These are phyloP conservation scores for Ochlodes sylvanus DNA, from an alignment of 2,888 invertebrate species.

Conservation along the genomic window DNA sequence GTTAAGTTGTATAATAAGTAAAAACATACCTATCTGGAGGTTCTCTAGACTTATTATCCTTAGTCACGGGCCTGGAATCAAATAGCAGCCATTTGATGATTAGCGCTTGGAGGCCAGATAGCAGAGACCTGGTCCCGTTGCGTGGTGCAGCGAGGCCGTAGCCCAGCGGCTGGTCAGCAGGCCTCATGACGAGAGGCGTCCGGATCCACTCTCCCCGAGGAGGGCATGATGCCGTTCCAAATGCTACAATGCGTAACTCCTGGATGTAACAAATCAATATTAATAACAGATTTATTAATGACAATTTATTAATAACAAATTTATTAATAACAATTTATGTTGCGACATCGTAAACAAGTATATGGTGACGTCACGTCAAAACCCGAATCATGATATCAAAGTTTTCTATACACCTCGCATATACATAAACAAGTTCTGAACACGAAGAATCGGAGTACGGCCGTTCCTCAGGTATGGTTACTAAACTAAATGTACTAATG, in stretches of 20 bases:
- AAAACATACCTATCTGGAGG: conserved; percentile 83
- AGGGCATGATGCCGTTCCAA: conserved; percentile 88
- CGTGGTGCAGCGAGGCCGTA: conserved; percentile 88
- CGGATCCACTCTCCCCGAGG: conserved; percentile 90
- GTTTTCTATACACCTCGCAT: too few species aligned
- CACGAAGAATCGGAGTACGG: too few species aligned
- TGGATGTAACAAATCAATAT: conserved; percentile 50
- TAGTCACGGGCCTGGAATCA: conserved; percentile 74
- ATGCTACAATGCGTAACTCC: conserved; percentile 87
- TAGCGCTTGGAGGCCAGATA: conserved; percentile 89
- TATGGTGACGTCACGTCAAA: too few species aligned
- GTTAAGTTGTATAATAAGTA: background rate
- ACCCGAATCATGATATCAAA: too few species aligned
- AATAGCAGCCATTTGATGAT: conserved; percentile 89
- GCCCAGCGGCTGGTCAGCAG: conserved; percentile 83
- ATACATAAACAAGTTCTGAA: too few species aligned
- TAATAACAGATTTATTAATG: too few species aligned
- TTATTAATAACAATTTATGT: too few species aligned
- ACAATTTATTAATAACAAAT: too few species aligned
- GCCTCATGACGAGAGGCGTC: conserved; percentile 87
- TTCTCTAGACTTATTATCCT: conserved; percentile 76
- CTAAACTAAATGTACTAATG: too few species aligned
- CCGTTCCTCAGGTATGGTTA: too few species aligned
- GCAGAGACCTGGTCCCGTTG: conserved; percentile 86
- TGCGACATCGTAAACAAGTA: too few species aligned